Evolutionary conservation across 2,113 vertebrate species (phyloP), one percentile per base, ranked within the genome.

Genomic region (Tamias sibiricus): DNA sequence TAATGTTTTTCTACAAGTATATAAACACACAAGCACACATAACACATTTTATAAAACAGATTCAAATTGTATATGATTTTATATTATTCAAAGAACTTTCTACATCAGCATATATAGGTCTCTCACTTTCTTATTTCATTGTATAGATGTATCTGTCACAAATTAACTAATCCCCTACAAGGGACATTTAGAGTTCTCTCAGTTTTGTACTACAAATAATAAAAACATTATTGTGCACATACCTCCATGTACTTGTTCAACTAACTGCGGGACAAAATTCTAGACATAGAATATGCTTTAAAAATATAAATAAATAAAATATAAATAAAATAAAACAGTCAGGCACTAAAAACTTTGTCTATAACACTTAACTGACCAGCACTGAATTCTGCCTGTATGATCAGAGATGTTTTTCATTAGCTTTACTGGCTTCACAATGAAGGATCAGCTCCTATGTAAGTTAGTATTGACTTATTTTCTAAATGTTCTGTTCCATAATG

Each of bases 171-270:
- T 37, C 22, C 26, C 8, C 74, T 57, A 80, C 22, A 35, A 68
- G 30, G 28, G 42, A 35, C 14, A 47, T 64, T 79, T 44, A 59
- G 0, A 30, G 5, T 54, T 86, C 84, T 81, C 62, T 66, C 30
- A 90, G 74, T 32, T 85, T 77, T 91, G 40, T 83, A 79, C 37
- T 59, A 90, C 2, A 87, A 97, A 92, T 44, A 80, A 69, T 82
- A 24, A 62, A 14, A 71, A 75, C 32, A 90, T 42, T 82, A 57
- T 26, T 42, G 35, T 42, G 17, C 22, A 49, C 28, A 1, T 54
- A 75, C 57, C 11, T 68, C 74, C 86, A 42, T 81, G 11, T 16
- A 66, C 9, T 9, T 77, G 30, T 42, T 37, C 28, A 91, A 80
- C 17, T 52, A 91, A 80, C 17, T 52, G 20, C 0, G 79, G 40